Evolutionary conservation across 2,888 invertebrate genomes (phyloP).

Genomic region (Spatulosminthurus flaviceps): DNA sequence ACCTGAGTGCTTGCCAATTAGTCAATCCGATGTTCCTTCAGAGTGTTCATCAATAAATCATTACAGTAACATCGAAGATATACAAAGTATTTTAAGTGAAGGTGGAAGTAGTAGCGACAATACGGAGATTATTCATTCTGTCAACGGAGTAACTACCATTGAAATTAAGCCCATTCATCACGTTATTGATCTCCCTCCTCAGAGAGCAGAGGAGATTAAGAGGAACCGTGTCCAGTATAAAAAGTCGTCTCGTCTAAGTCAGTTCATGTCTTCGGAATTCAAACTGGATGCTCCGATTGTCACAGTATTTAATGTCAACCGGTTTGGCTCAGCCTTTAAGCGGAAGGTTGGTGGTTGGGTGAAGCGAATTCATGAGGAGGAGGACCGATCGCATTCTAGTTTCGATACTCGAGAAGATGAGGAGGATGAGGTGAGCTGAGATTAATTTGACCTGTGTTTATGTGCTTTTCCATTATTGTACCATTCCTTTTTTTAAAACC

Average conservation of each 20-base stretch:
- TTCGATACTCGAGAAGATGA: constrained; percentile 23
- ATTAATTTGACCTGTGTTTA: too few relatives aligned
- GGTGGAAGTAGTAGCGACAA: background rate
- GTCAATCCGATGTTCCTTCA: too few relatives aligned
- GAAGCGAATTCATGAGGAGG: constrained; percentile 49
- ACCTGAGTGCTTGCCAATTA: background rate
- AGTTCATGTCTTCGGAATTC: constrained; percentile 60
- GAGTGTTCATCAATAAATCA: background rate
- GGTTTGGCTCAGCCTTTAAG: constrained; percentile 50
- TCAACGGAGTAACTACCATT: constrained; percentile 51
- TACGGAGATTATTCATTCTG: constrained; percentile 13
- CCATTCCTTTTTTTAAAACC: too few relatives aligned
- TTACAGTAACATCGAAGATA: background rate
- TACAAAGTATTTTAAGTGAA: background rate
- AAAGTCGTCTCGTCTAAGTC: constrained; percentile 58
- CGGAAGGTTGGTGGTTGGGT: constrained; percentile 54
- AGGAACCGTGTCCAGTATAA: constrained; percentile 55
- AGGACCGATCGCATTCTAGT: constrained; percentile 46
- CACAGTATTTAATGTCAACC: constrained; percentile 43
- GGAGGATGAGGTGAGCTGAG: background rate
- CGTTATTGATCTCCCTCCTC: constrained; percentile 58
- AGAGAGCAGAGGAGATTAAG: constrained; percentile 53
- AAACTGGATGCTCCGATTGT: constrained; percentile 48
- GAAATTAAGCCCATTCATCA: constrained; percentile 58
- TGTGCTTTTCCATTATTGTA: too few relatives aligned